Evolutionary conservation across 2,888 invertebrate genomes (phyloP), one percentile per base, ranked within the genome.

Genomic region (Athalia circularis): DNA sequence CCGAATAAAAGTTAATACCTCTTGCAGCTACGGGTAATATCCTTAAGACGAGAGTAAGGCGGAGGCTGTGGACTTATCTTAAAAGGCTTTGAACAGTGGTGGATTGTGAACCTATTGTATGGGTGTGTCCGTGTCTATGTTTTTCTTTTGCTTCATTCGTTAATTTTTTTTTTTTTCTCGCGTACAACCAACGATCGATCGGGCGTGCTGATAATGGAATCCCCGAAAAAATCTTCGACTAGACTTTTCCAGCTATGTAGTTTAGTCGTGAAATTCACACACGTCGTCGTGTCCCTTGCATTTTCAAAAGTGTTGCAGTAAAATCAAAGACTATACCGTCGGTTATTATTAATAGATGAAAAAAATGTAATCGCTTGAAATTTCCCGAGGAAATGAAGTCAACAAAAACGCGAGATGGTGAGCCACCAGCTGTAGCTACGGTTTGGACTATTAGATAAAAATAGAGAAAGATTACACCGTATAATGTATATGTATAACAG

Each of bases 401-500:
- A 29, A 29, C 29, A 2, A 29, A 29, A 29, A 29, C 29, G 29
- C 29, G 29, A 29, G 29, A 29, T 29, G 29, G 29, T 2, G 29
- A 29, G 29, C 29, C 29, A 29, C 29, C 0, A 2, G 29, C 29
- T 29, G 2, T 29, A 29, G 29, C 29, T 29, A 29, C 72, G 15
- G 29, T 43, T n/a, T 48, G 70, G 47, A 61, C n/a, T 45, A 54
- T 45, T 43, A 48, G 65, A 50, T 9, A 65, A 50, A 7, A 54
- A 11, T 45, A 57, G 50, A 45, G 43, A 11, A 54, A n/a, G 52
- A 77, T 8, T 43, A 61, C 50, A 64, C 5, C 43, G 48, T 8
- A 77, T 67, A 64, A 77, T 75, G 75, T 77, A 78, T 76, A 43
- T 79, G 84, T 80, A 74, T 67, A 75, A 67, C 80, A 77, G 81